Percentiles rank a stretch among this genome's conserved stretches.
Evolutionary conservation across 2,888 invertebrate species (phyloP).

Genomic region (Papilio elwesi): DNA sequence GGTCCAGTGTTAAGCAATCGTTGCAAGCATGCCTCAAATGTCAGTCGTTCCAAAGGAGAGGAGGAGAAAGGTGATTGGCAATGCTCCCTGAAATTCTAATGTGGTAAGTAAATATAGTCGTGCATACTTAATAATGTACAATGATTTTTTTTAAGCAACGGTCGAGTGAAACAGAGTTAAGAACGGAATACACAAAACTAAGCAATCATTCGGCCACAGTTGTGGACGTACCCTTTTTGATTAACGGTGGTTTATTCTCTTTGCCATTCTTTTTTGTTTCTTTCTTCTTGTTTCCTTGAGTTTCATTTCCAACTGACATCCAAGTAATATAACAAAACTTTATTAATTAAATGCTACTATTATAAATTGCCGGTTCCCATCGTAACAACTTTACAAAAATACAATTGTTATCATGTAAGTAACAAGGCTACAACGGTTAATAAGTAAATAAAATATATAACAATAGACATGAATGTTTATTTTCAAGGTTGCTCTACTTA

Average conservation of each 20-base stretch:
- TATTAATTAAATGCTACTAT: constrained; percentile 15
- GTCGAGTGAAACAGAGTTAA: neutral
- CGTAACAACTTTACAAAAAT: too few species aligned
- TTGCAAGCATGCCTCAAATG: constrained; percentile 32
- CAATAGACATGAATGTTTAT: too few species aligned
- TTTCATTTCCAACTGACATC: constrained; percentile 58
- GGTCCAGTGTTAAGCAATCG: constrained; percentile 38
- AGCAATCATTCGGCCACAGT: constrained; percentile 39
- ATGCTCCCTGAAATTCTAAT: constrained; percentile 21
- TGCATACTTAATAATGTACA: constrained; percentile 18
- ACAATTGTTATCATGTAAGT: too few species aligned
- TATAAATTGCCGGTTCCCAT: too few species aligned
- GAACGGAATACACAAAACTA: constrained; percentile 13
- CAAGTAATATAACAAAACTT: constrained; percentile 51
- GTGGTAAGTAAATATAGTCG: constrained; percentile 20
- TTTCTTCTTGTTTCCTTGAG: constrained; percentile 69
- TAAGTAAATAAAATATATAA: neutral
- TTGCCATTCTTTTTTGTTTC: constrained; percentile 73
- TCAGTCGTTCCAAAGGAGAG: constrained; percentile 32
- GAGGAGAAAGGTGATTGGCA: constrained; percentile 32
- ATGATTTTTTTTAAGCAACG: neutral
- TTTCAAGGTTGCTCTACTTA: too few species aligned
- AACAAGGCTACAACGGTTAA: too few species aligned
- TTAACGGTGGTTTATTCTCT: constrained; percentile 70
- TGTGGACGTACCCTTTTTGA: constrained; percentile 75